Base-by-base conservation (phyloP, 2,888 invertebrate genomes). In the Ormyrus nitidulus region DNA sequence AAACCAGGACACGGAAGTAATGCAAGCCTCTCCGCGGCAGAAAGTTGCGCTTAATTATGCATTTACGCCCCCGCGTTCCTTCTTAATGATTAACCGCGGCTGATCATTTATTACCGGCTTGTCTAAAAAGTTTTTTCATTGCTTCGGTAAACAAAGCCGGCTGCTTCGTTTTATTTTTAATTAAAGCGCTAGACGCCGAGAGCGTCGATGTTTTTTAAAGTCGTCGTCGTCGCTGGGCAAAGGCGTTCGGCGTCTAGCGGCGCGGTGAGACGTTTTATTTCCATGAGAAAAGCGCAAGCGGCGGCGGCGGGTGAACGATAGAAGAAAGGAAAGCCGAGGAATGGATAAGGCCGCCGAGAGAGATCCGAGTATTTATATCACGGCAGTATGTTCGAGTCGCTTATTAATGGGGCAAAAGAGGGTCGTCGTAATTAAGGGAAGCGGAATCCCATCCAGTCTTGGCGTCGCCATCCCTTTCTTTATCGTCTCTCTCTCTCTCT, bases 291-390 rank as follows among this genome's bases (percentile, higher is more conserved):
- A 34, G 34, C 34, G 34, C 34, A 48, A 56, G 46, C 71, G 34
- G 34, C 49, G 49, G 19, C 19, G 13, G 13, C 19, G 19, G 19
- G 19, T 19, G 19, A 34, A 34, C 34, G 10, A 51, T 6, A 7
- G 71, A 34, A 11, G 58, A 61, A 34, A 51, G 51, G 46, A 44
- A 46, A 10, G 66, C 34, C 51, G 13, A 34, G 34, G 34, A 53
- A 51, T 66, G 61, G 79, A 54, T 84, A 84, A 75, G 81, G 75
- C 70, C 10, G 46, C 10, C 8, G 11, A 13, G 34, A 44, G 85
- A 87, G 86, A 88, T 88, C 85, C 86, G 86, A 87, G 87, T 87
- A 87, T 89, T 88, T 89, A 87, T 88, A 87, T 86, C 86, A 85
- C 84, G 86, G 86, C 85, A 86, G 88, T 88, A 88, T 87, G 86